Percentiles rank a stretch among this genome's conserved stretches.
phyloP scores from a whole-genome alignment of 2,888 invertebrate genomes.

The Euplagia quadripunctaria region DNA sequence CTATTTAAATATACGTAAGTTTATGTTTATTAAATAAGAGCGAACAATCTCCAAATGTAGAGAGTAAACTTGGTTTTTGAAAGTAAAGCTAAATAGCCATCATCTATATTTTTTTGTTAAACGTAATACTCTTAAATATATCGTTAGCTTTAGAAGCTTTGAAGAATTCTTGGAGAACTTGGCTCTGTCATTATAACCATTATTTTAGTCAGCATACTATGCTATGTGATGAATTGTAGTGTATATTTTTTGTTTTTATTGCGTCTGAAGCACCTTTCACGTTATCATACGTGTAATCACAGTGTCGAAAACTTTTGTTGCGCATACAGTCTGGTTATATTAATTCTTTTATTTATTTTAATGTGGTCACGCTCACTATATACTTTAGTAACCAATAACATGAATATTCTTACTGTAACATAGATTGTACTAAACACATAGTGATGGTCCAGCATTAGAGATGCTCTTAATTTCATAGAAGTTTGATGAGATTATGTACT shows the following conservation, averaged over 20 bases:
- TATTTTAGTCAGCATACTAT: conserved; percentile 12
- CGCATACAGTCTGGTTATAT: neutral
- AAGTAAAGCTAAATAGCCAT: neutral
- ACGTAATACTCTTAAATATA: neutral
- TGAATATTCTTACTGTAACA: neutral
- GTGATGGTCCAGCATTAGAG: neutral
- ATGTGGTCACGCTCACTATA: neutral
- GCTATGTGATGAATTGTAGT: conserved; percentile 36
- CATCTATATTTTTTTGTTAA: neutral
- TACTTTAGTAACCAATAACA: neutral
- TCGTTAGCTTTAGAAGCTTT: neutral
- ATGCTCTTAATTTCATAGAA: too few relatives aligned
- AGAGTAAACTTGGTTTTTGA: neutral
- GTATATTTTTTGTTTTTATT: conserved; percentile 37
- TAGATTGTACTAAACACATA: neutral
- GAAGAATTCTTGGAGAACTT: conserved; percentile 1
- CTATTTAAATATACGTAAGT: neutral
- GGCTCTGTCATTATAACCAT: neutral
- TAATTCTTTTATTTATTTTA: neutral
- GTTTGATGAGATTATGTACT: too few relatives aligned
- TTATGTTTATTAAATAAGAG: neutral
- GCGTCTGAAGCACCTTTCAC: conserved; percentile 45
- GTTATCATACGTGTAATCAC: conserved; percentile 21
- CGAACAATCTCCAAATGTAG: neutral
- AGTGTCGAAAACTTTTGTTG: conserved; percentile 19